A percentile compares a stretch with the other conserved stretches of the same genome.
Evolutionary conservation across 2,113 vertebrate species (phyloP).

Genomic region (Puffinus mauretanicus): DNA sequence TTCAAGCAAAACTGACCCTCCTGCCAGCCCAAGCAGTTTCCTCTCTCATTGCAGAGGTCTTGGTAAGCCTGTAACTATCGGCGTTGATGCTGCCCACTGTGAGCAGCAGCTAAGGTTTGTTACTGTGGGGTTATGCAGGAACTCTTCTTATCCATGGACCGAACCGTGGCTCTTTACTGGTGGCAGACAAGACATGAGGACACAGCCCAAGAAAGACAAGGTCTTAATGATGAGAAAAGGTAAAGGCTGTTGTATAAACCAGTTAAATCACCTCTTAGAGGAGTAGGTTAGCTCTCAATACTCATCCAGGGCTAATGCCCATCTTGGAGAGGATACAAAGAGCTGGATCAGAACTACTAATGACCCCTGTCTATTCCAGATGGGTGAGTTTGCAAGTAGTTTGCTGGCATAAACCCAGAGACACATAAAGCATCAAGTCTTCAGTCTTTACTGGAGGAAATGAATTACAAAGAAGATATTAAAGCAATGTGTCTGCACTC

Average conservation of each 20-base stretch:
- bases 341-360: constrained; percentile 14
- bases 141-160: background rate
- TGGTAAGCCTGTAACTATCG: background rate
- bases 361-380: constrained; percentile 19
- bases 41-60: background rate
- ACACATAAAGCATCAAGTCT: constrained; percentile 36
- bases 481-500: constrained; percentile 67
- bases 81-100: background rate
- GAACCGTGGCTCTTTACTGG: background rate
- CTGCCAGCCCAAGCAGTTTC: background rate
- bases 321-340: background rate
- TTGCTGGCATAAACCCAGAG: constrained; percentile 38
- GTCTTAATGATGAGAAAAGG: background rate
- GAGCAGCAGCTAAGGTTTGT: background rate
- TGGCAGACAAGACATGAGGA: background rate
- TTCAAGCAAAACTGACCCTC: background rate
- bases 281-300: background rate
- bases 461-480: constrained; percentile 60
- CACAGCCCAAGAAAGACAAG: background rate
- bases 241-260: background rate
- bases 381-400: constrained; percentile 34
- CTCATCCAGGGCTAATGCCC: background rate
- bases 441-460: constrained; percentile 53
- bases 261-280: background rate
- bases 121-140: background rate